These are phyloP conservation scores for Dolichoris vasculosae DNA, from an alignment of 1,140 invertebrate species.

Conservation along the genomic window DNA sequence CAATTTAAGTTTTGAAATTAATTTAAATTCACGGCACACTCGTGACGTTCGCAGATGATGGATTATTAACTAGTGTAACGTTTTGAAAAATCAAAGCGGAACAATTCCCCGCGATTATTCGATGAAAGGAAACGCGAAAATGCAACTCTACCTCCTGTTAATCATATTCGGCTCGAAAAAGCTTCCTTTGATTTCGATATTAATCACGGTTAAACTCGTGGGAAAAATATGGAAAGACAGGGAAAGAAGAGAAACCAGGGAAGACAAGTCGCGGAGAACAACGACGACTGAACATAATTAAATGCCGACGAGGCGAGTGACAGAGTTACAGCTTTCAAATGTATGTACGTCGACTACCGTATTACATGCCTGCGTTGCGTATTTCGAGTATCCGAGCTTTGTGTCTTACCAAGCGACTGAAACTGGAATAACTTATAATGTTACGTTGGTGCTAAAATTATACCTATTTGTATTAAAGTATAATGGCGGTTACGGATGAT, in stretches of 20 bases:
- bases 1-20: not conserved
- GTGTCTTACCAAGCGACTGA: not conserved
- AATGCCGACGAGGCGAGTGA: constrained; percentile 42
- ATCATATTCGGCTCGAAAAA: not conserved
- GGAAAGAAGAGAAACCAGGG: not conserved
- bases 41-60: not conserved
- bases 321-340: constrained; percentile 12
- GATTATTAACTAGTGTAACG: not conserved
- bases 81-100: not conserved
- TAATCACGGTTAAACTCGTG: constrained; percentile 13
- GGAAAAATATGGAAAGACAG: not conserved
- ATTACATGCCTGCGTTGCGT: not conserved
- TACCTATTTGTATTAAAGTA: not conserved
- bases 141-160: not conserved
- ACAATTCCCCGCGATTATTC: not conserved
- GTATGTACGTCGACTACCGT: not conserved
- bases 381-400: not conserved
- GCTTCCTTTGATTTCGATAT: constrained; percentile 27
- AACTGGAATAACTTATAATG: not conserved
- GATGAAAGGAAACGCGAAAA: not conserved
- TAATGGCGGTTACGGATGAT: too few relatives aligned
- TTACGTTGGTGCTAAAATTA: not conserved
- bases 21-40: not conserved
- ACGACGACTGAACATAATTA: constrained; percentile 47
- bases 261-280: not conserved